phyloP scores from a whole-genome alignment of 2,113 vertebrate species.

The Butorides virescens region DNA sequence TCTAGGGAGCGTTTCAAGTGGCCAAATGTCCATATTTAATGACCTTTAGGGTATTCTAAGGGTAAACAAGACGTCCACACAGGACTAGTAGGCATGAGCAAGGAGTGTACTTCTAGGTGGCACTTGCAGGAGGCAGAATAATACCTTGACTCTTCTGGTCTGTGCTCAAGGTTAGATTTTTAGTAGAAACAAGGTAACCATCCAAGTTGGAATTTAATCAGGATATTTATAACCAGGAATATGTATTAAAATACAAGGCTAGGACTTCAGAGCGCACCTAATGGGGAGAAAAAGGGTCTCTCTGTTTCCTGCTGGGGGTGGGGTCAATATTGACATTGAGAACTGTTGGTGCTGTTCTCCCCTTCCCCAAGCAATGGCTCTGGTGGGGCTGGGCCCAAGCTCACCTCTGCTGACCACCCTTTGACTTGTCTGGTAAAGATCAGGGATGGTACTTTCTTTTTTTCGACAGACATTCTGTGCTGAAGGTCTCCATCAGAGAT shows the following conservation, averaged over 20 bases:
- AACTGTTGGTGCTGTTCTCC: neutral
- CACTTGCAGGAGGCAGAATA: neutral
- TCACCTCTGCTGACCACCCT: neutral
- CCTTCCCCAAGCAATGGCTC: neutral
- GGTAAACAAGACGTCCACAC: neutral
- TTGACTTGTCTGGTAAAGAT: neutral
- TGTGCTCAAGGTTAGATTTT: neutral
- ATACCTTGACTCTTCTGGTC: neutral
- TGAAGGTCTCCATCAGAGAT: neutral
- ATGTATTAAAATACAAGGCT: neutral
- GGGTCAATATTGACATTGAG: neutral
- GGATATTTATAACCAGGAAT: neutral
- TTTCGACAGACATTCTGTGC: neutral
- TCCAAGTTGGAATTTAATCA: neutral
- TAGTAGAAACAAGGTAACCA: neutral
- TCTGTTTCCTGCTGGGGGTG: neutral
- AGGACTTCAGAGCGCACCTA: neutral
- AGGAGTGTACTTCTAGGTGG: neutral
- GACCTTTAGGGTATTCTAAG: neutral
- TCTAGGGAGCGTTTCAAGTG: neutral
- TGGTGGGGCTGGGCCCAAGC: neutral
- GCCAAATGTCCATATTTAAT: neutral
- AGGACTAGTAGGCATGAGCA: neutral
- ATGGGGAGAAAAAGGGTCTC: neutral
- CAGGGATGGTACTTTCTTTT: neutral